Evolutionary conservation across 2,797 vertebrate genomes (phyloP).

Genomic region (Gephyroberyx darwinii): DNA sequence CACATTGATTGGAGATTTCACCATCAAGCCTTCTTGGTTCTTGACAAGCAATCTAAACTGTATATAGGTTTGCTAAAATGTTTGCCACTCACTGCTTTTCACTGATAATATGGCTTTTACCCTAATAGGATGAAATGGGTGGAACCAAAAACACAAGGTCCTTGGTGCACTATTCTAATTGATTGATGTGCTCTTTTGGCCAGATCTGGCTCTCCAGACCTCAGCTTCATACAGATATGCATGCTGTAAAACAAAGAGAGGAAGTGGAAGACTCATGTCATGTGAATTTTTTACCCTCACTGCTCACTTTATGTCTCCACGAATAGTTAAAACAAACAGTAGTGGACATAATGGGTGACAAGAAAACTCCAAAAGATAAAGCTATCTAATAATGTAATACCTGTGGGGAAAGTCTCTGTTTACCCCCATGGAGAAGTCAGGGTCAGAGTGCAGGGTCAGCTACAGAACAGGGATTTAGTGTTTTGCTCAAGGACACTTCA

Average conservation of each 20-base stretch:
- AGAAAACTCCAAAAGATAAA: conserved; percentile 14
- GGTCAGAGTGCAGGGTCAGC: conserved; percentile 35
- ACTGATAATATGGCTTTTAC: conserved; percentile 52
- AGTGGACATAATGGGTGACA: neutral
- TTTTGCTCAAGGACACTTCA: neutral
- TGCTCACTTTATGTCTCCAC: conserved; percentile 50
- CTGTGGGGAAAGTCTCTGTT: neutral
- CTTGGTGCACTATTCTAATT: conserved; percentile 49
- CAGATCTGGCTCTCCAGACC: conserved; percentile 56
- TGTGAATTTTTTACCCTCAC: conserved; percentile 56
- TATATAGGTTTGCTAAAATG: neutral
- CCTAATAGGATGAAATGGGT: conserved; percentile 46
- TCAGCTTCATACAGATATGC: conserved; percentile 74
- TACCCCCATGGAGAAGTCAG: conserved; percentile 6
- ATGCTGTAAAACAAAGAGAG: conserved; percentile 80
- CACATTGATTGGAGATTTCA: neutral
- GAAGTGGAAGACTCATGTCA: conserved; percentile 74
- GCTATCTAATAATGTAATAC: neutral
- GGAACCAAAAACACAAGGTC: conserved; percentile 62
- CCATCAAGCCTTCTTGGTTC: neutral
- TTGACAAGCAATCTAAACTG: neutral
- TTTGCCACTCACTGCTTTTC: conserved; percentile 21
- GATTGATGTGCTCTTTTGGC: conserved; percentile 75
- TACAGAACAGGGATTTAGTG: conserved; percentile 6
- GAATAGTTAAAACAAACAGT: conserved; percentile 58